Conservation (phyloP, 2,888 invertebrate species). For the Nysson spinosus region DNA sequence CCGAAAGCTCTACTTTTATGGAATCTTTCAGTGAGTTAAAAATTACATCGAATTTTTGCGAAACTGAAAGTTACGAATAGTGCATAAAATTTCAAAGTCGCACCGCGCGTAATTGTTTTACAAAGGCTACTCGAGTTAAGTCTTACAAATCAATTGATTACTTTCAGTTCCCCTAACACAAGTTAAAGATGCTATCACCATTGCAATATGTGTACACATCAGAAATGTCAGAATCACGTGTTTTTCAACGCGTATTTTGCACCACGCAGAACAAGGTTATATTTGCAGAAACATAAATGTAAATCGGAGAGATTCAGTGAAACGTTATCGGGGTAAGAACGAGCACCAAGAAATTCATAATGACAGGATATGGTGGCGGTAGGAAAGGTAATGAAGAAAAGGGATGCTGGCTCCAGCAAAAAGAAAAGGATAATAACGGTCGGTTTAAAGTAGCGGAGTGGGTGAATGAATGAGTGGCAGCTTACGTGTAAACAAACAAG, state of each 20-base stretch:
- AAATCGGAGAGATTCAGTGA: slow-evolving; percentile 29
- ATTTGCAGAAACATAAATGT: slow-evolving; percentile 3
- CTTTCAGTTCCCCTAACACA: too few species aligned
- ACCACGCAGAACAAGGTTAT: not conserved
- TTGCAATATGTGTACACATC: not conserved
- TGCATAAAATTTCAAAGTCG: too few species aligned
- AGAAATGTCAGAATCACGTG: too few species aligned
- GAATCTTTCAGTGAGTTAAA: too few species aligned
- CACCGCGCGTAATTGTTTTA: too few species aligned
- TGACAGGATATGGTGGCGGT: slow-evolving; percentile 27
- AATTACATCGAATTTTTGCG: too few species aligned
- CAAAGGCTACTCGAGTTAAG: too few species aligned
- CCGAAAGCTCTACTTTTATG: too few species aligned
- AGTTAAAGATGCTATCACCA: too few species aligned
- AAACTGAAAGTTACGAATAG: too few species aligned
- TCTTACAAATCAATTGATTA: too few species aligned
- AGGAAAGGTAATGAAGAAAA: slow-evolving; percentile 32
- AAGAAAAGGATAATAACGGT: slow-evolving; percentile 72
- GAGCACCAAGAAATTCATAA: slow-evolving; percentile 39
- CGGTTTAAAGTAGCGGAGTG: slow-evolving; percentile 57
- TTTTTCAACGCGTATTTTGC: too few species aligned
- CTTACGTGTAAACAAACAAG: slow-evolving; percentile 74
- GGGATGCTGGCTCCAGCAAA: slow-evolving; percentile 49
- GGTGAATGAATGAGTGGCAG: slow-evolving; percentile 51
- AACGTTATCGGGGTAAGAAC: slow-evolving; percentile 26